Evolutionary conservation across 2,797 vertebrate genomes (phyloP).

Genomic region (Ptychadena robeensis): DNA sequence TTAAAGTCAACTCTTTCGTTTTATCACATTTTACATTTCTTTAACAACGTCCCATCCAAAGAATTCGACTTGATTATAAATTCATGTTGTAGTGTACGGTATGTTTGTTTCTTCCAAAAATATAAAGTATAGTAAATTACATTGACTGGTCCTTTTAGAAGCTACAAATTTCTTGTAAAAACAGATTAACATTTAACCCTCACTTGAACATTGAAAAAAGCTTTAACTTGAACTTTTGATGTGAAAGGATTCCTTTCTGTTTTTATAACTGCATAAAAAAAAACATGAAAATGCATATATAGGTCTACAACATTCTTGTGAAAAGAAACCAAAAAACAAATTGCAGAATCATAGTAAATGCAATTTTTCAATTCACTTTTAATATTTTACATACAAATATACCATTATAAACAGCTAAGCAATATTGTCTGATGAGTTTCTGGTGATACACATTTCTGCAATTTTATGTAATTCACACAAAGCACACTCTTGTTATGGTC

Average conservation of each 20-base stretch:
- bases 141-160: too few relatives aligned
- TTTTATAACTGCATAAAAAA: neutral
- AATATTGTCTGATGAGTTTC: neutral
- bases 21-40: slow-evolving; percentile 21
- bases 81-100: neutral
- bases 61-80: slow-evolving; percentile 5
- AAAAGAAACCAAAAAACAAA: too few relatives aligned
- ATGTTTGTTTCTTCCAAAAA: too few relatives aligned
- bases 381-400: too few relatives aligned
- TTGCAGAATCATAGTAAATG: neutral
- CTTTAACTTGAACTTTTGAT: neutral
- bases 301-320: too few relatives aligned
- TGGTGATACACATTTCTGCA: neutral
- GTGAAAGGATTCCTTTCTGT: neutral
- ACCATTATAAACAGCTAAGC: too few relatives aligned
- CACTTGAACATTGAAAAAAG: neutral
- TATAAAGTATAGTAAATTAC: too few relatives aligned
- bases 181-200: neutral
- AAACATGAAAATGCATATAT: neutral
- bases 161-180: too few relatives aligned
- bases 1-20: slow-evolving; percentile 34
- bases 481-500: too few relatives aligned
- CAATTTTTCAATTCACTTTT: neutral
- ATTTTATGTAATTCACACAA: neutral
- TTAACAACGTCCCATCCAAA: slow-evolving; percentile 1